A percentile compares a stretch with the other conserved stretches of the same genome.
Conservation (phyloP, 2,797 vertebrate species). For the Sebastes cheni region DNA sequence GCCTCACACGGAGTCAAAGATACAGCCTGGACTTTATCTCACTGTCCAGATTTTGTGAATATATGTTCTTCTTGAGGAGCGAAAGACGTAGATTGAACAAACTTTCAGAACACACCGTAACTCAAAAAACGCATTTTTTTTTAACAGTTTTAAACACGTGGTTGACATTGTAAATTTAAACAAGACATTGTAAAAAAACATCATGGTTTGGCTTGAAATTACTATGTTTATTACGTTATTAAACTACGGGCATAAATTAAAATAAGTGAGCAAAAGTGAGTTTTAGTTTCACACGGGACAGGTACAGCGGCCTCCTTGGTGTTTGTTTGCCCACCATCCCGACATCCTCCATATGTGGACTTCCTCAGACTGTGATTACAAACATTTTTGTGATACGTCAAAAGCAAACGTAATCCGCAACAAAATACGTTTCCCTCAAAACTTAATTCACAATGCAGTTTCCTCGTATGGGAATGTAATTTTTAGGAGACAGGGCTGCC, state of each 20-base stretch:
- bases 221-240: neutral
- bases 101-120: constrained; percentile 14
- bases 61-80: constrained; percentile 1
- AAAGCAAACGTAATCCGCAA: neutral
- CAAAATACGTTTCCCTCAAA: too few relatives aligned
- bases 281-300: neutral
- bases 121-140: neutral
- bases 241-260: neutral
- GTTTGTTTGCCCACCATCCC: too few relatives aligned
- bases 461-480: too few relatives aligned
- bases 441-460: too few relatives aligned
- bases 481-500: too few relatives aligned
- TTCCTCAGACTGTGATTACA: too few relatives aligned
- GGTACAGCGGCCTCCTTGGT: neutral
- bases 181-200: neutral
- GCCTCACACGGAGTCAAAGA: constrained; percentile 57
- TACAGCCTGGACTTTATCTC: constrained; percentile 43
- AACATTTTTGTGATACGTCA: neutral
- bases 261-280: neutral
- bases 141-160: too few relatives aligned
- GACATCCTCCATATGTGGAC: too few relatives aligned
- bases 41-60: constrained; percentile 37
- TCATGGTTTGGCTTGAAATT: neutral
- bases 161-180: neutral
- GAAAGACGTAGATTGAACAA: constrained; percentile 20